phyloP scores from a whole-genome alignment of 92 coral and sea anemone species.

The Epizoanthus rinbou region DNA sequence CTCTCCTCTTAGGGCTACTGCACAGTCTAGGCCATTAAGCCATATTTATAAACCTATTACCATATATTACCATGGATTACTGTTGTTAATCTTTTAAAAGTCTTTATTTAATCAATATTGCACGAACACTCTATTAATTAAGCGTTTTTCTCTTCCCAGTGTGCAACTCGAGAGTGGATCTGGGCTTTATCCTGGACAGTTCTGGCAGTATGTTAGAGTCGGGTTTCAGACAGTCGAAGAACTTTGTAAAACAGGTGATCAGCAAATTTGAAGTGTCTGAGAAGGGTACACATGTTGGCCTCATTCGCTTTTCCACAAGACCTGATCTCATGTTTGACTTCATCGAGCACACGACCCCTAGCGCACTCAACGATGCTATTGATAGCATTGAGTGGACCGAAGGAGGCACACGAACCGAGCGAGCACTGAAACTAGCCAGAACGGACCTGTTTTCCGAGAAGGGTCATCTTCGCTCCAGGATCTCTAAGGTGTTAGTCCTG shows the following conservation, averaged over 20 bases:
- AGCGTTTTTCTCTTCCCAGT: conserved; percentile 38
- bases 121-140: background rate
- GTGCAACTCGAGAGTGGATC: conserved; percentile 79
- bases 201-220: conserved; percentile 61
- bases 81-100: too few relatives aligned
- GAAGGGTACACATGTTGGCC: conserved; percentile 24
- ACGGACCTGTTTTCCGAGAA: conserved; percentile 7
- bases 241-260: conserved; percentile 56
- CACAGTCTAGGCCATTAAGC: too few relatives aligned
- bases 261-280: background rate
- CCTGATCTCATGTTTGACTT: conserved; percentile 27
- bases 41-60: too few relatives aligned
- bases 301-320: conserved; percentile 24
- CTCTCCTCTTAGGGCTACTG: too few relatives aligned
- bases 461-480: conserved; percentile 20
- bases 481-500: conserved; percentile 32
- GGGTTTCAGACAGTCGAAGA: conserved; percentile 72
- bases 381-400: conserved; percentile 18
- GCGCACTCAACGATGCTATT: background rate
- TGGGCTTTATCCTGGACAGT: conserved; percentile 73
- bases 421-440: conserved; percentile 35
- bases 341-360: background rate
- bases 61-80: too few relatives aligned
- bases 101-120: too few relatives aligned
- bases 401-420: conserved; percentile 31